Evolutionary conservation across 2,797 vertebrate species (phyloP).

Genomic region (Gymnothorax reevesii): DNA sequence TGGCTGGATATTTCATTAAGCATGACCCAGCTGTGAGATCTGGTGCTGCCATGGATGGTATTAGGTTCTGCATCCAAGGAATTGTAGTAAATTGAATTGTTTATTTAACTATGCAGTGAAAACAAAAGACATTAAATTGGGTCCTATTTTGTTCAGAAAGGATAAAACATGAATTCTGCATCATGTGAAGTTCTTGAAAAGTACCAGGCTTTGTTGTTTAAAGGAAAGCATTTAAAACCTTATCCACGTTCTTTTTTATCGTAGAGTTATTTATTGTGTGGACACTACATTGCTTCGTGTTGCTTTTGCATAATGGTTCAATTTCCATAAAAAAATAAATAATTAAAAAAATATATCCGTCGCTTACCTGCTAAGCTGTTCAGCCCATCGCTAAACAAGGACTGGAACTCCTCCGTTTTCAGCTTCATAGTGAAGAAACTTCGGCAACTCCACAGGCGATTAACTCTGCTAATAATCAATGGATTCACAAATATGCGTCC

Average conservation of each 20-base stretch:
- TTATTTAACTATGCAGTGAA: background rate
- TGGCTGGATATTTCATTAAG: background rate
- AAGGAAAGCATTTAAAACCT: background rate
- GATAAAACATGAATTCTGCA: background rate
- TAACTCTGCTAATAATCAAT: slow-evolving; percentile 42
- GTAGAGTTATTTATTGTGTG: background rate
- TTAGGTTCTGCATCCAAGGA: background rate
- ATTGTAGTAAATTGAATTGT: background rate
- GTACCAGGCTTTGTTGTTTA: background rate
- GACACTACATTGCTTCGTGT: background rate
- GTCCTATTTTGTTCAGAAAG: background rate
- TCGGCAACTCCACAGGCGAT: slow-evolving; percentile 54
- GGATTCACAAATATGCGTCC: slow-evolving; percentile 53
- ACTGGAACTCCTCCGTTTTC: slow-evolving; percentile 83
- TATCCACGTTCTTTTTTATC: background rate
- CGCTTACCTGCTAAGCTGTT: slow-evolving; percentile 80
- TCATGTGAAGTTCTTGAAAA: background rate
- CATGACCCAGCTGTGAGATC: background rate
- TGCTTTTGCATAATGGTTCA: background rate
- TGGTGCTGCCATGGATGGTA: background rate
- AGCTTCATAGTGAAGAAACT: slow-evolving; percentile 80
- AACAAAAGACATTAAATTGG: background rate
- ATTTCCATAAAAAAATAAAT: slow-evolving; percentile 38
- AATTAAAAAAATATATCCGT: no score
- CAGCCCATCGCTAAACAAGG: slow-evolving; percentile 86